Conservation (phyloP, 1,140 invertebrate genomes). For the Dendroctonus valens region DNA sequence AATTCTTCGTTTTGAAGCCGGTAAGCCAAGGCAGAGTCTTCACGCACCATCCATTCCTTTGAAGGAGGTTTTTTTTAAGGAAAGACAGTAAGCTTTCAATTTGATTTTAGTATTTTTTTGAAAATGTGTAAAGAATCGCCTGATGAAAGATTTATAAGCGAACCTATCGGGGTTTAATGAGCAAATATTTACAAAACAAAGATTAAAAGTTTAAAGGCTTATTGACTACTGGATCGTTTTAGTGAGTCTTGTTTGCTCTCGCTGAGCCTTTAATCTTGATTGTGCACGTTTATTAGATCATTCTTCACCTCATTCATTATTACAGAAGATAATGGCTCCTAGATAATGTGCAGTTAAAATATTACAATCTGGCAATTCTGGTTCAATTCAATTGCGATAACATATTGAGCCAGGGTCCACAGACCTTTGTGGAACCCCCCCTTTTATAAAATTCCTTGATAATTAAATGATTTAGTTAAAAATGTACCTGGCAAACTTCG, state of each 20-base stretch:
- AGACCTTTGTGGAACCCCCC: neutral
- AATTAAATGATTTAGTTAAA: neutral
- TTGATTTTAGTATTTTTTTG: neutral
- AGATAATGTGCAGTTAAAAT: neutral
- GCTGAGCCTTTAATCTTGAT: too few relatives aligned
- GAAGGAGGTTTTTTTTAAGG: neutral
- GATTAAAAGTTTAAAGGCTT: too few relatives aligned
- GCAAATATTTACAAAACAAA: too few relatives aligned
- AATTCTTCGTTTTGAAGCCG: constrained; percentile 89
- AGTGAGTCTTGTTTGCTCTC: too few relatives aligned
- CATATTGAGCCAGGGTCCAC: neutral
- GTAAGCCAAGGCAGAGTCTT: constrained; percentile 88
- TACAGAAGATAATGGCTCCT: too few relatives aligned
- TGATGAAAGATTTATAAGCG: neutral
- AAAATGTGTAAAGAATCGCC: neutral
- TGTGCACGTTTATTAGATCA: too few relatives aligned
- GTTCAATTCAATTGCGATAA: too few relatives aligned
- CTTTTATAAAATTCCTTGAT: too few relatives aligned
- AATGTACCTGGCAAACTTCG: constrained; percentile 58
- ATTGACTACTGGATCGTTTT: too few relatives aligned
- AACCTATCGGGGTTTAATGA: neutral
- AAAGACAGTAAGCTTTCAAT: neutral
- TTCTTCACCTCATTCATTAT: too few relatives aligned
- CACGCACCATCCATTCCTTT: constrained; percentile 83
- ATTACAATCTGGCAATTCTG: neutral